Base-by-base conservation (phyloP, 1,140 invertebrate species). In the Whitmania pigra region DNA sequence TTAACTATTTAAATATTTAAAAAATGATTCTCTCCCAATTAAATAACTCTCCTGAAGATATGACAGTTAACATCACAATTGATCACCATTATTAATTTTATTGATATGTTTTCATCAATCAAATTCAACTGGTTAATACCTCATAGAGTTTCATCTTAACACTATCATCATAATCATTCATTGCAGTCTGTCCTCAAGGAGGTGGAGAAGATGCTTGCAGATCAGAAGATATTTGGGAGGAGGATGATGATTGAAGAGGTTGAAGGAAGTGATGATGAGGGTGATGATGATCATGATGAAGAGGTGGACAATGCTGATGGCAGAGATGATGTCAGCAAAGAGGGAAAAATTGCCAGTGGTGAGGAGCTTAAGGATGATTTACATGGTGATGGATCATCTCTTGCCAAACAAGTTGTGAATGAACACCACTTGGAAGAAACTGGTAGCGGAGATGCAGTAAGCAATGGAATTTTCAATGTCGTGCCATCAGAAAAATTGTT, bases 201-300 rank as follows among this genome's bases (percentile, higher is more conserved):
- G 69, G 70, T 77, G 15, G 67, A 73, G 15, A 73, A 74, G 25
- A 69, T 75, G n/a, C 68, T 76, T 54, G 73, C 73, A 43, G 72
- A 75, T 40, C 71, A 76, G 43, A 79, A 80, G 69, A 74, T 75
- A 53, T 78, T 77, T 70, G 80, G 79, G 9, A 67, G 75, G 40
- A 71, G 78, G 54, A 75, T 81, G 77, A 73, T 77, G 17, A 81
- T 81, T 36, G 78, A 81, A 74, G 80, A 81, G 63, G 75, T 78
- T n/a, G 75, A 76, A 25, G 76, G 27, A 11, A 72, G 18, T 63
- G 57, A 31, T 63, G 57, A 63, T 63, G 57, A 31, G 7, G 57
- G 22, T 63, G 18, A 63, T 63, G 4, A 63, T 63, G 57, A 22
- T 63, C 6, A n/a, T 63, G 29, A 63, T 4, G 57, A 63, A 13